phyloP scores from a whole-genome alignment of 2,113 vertebrate species.

The Fukomys damarensis region DNA sequence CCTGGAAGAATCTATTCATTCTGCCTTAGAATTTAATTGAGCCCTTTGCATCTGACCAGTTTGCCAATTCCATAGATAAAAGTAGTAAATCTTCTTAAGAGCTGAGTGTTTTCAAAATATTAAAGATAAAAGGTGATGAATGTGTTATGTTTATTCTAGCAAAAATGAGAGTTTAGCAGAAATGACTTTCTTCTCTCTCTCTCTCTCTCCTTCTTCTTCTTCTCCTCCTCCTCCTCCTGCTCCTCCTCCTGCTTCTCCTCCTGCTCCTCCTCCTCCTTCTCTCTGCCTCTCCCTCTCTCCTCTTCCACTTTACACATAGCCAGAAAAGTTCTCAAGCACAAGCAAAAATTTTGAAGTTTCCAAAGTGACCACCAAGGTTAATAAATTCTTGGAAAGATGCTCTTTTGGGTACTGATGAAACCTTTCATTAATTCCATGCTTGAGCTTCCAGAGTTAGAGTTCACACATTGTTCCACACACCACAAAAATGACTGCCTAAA shows the following conservation, averaged over 20 bases:
- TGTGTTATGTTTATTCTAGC: not conserved
- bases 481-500: conserved; percentile 19
- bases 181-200: not conserved
- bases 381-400: no score
- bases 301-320: not conserved
- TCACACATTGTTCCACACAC: not conserved
- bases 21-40: not conserved
- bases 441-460: conserved; percentile 1
- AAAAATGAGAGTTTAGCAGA: not conserved
- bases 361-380: not conserved
- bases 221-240: not conserved
- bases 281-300: not conserved
- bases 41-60: not conserved
- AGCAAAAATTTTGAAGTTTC: not conserved
- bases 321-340: not conserved
- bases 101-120: not conserved
- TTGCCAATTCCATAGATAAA: not conserved
- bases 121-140: not conserved
- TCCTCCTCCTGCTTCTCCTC: not conserved
- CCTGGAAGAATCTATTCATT: not conserved
- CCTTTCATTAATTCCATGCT: conserved; percentile 18
- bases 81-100: not conserved
- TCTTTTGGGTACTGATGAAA: conserved; percentile 1
- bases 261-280: not conserved
- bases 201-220: no score